Base-by-base conservation (phyloP, 2,888 invertebrate genomes). In the Drosophila putrida region DNA sequence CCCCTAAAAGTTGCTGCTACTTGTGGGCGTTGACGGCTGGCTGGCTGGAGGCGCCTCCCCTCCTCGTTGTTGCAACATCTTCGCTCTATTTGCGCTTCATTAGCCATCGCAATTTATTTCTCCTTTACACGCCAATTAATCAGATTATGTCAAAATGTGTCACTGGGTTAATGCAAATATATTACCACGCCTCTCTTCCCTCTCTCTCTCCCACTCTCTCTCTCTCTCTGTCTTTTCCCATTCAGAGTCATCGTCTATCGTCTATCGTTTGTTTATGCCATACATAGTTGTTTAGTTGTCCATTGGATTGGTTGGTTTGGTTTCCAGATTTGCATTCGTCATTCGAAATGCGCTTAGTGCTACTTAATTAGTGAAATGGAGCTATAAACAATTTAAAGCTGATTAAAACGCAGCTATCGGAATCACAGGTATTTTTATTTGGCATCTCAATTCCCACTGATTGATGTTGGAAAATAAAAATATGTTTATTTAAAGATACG, bases 141-240 rank as follows among this genome's bases (percentile, higher is more conserved):
- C 83, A 89, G 89, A 84, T 84, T 89, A 84, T 87, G 89, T 84
- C 89, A 70, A 84, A 87, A 89, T 84, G 89, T 84, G 83, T 87
- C 89, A 84, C 87, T 84, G 70, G 89, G 83, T 89, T 84, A 84
- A 84, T 87, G 83, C 89, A 89, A 87, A 89, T 87, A 80, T 83
- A 83, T 13, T 53, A 36, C 82, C 79, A 68, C 73, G 61, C 44
- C 60, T 57, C 20, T 33, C 4, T 31, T 28, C n/a, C 50, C 2
- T n/a, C 31, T 27, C 38, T n/a, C 39, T 39, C 3, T 0, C 44
- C 38, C 27, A 9, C 38, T 13, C 44, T 43, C 15, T 44, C 38
- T n/a, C 20, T 39, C 13, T 44, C 15, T 49, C 49, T 53, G 11
- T 46, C 11, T 10, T 35, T 15, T 10, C 11, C 28, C 41, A 76